Evolutionary conservation across 2,113 vertebrate species (phyloP).

Genomic region (Mormyrus lacerda): DNA sequence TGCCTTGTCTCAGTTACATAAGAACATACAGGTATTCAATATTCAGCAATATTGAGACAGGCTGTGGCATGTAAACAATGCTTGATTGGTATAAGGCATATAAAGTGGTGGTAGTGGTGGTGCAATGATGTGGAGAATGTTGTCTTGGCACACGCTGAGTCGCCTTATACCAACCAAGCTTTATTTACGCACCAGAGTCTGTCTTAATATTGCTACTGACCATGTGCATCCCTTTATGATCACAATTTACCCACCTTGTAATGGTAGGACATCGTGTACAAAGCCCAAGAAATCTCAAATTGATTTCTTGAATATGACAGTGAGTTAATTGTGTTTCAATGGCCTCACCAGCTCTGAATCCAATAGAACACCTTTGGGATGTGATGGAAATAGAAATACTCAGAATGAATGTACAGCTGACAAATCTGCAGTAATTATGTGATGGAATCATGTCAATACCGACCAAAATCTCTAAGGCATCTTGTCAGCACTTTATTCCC

Average conservation of each 20-base stretch:
- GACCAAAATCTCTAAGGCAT: background rate
- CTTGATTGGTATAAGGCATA: background rate
- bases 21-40: too few species aligned
- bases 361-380: background rate
- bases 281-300: background rate
- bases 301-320: background rate
- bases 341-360: background rate
- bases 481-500: background rate
- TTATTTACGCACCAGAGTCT: background rate
- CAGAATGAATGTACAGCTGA: background rate
- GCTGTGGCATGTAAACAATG: background rate
- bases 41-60: background rate
- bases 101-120: background rate
- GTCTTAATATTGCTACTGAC: background rate
- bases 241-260: background rate
- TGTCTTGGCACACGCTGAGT: background rate
- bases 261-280: background rate
- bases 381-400: background rate
- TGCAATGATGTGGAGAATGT: background rate
- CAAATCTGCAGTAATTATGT: background rate
- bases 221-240: background rate
- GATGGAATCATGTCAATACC: background rate
- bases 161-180: background rate
- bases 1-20: background rate
- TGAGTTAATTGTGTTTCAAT: background rate